Base-by-base conservation (phyloP, 1,140 invertebrate species). In the Himalopsyche phryganea region DNA sequence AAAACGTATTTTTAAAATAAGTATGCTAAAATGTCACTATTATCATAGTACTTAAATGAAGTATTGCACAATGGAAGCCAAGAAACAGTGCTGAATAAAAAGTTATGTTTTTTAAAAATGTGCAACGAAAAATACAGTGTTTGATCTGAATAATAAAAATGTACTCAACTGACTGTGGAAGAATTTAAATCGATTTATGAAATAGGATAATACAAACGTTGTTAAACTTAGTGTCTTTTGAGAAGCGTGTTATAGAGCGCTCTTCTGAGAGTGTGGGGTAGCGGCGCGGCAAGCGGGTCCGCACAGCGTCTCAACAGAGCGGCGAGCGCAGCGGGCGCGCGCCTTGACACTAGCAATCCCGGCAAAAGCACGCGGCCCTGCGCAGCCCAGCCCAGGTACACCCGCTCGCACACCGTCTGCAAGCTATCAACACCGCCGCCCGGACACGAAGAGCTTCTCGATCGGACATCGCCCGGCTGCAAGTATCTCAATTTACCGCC, bases 331-430 rank as follows among this genome's bases (percentile, higher is more conserved):
- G 75, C 72, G 6, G 82, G 80, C 3, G 81, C 81, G 49, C 80
- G 75, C 35, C 77, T 71, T 0, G 82, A 81, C 71, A 83, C 78
- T 2, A 85, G 66, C 36, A 85, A 63, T 7, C 83, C 83, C 20
- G 83, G 82, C 61, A 83, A 74, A 56, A 84, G 76, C n/a, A 83
- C 70, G 15, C 75, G 78, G 23, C 81, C 81, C 1, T 81, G 80
- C 42, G 82, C 69, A 13, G 78, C 76, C 82, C 82, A 83, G 0
- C 82, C 83, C 19, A 84, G 69, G 65, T 85, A 84, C 45, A 85
- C 79, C 63, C 83, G 83, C 59, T 84, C 81, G 61, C 84, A 85
- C 14, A 85, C 71, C 13, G 83, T 75, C 71, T 84, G 75, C 58
- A 87, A 66, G 70, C 87, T 88, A 65, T 85, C 83, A 19, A 74